Percentiles rank a stretch among this genome's conserved stretches.
phyloP scores from a whole-genome alignment of 2,113 vertebrate genomes.

The Vidua chalybeata region DNA sequence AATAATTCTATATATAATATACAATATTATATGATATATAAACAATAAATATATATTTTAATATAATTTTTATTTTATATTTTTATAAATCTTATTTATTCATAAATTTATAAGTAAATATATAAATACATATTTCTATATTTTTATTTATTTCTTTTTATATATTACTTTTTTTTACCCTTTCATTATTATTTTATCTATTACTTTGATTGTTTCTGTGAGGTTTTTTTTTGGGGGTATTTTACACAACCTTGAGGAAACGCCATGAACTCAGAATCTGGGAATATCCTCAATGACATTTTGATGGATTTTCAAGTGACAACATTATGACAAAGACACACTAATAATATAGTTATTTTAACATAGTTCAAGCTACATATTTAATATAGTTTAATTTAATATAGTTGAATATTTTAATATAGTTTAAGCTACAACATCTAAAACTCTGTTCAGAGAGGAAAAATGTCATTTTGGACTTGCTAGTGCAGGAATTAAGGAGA shows the following conservation, averaged over 20 bases:
- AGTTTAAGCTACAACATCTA: not conserved
- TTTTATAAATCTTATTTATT: too few species aligned
- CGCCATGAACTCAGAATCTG: not conserved
- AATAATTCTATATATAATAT: too few species aligned
- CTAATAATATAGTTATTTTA: too few species aligned
- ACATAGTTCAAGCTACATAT: not conserved
- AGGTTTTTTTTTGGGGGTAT: not conserved
- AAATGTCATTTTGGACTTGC: not conserved
- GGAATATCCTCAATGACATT: not conserved
- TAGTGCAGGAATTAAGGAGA: not conserved
- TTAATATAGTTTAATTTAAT: not conserved
- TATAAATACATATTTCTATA: not conserved
- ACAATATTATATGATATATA: too few species aligned
- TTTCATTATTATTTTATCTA: not conserved
- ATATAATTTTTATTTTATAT: too few species aligned
- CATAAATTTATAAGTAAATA: too few species aligned
- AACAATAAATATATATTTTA: too few species aligned
- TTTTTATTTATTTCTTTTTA: too few species aligned
- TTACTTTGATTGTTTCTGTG: not conserved
- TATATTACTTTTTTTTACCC: too few species aligned
- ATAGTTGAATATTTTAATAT: fast-evolving
- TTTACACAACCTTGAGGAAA: not conserved
- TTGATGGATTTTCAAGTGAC: not conserved
- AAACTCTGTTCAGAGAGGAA: not conserved
- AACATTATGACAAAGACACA: not conserved